A percentile compares a stretch with the other conserved stretches of the same genome.
Evolutionary conservation across 1,140 invertebrate genomes (phyloP).

Genomic region (Cecropterus lyciades): DNA sequence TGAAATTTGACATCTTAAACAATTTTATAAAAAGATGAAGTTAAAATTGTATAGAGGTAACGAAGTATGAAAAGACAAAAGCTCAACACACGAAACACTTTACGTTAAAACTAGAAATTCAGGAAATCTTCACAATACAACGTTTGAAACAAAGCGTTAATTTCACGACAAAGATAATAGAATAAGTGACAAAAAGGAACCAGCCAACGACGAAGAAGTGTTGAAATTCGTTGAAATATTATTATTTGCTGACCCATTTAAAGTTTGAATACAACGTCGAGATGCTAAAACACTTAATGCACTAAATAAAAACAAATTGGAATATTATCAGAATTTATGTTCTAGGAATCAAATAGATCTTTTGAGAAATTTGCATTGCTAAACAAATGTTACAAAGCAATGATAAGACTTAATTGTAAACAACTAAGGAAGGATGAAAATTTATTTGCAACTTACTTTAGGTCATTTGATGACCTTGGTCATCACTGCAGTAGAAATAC

Average conservation of each 20-base stretch:
- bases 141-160: slow-evolving; percentile 17
- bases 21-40: no score
- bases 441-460: no score
- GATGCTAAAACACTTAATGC: slow-evolving; percentile 6
- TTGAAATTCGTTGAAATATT: slow-evolving; percentile 9
- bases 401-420: no score
- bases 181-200: slow-evolving; percentile 21
- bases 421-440: no score
- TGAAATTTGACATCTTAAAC: no score
- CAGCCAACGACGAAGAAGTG: slow-evolving; percentile 22
- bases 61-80: not conserved
- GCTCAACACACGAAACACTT: not conserved
- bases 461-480: no score
- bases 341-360: no score
- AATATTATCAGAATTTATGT: not conserved
- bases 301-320: slow-evolving; percentile 4
- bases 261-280: slow-evolving; percentile 5
- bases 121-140: not conserved
- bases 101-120: not conserved
- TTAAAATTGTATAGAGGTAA: no score
- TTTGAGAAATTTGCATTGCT: no score
- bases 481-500: no score
- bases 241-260: slow-evolving; percentile 12
- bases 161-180: slow-evolving; percentile 21
- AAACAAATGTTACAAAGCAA: no score